Evolutionary conservation across 2,113 vertebrate genomes (phyloP), one percentile per base, ranked within the genome.

Genomic region (Pyxicephalus adspersus): DNA sequence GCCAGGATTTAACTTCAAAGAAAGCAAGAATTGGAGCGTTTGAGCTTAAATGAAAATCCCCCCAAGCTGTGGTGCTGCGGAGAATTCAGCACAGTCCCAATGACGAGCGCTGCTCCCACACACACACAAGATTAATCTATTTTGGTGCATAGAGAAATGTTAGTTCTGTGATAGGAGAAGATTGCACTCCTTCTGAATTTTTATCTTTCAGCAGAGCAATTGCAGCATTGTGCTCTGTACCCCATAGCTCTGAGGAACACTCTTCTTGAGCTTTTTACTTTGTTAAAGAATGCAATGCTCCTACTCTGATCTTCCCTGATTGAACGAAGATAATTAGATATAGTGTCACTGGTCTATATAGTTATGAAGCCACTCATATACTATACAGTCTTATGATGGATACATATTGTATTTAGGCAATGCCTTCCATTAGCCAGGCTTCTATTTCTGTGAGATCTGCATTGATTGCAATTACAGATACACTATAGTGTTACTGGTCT

Each of bases 101-200:
- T 68, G 64, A 68, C 31, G 64, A 68, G 54, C 31, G 54, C 31
- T 58, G 51, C 77, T 68, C 77, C 64, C 77, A 79, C 64, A 78
- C 28, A 66, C 64, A 65, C 76, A 79, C 77, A 45, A 57, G 77
- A 79, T 79, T 68, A 79, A 68, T 68, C 64, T 68, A 68, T 79
- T 79, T 65, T 77, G 76, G 84, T 80, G 66, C 78, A 70, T 65
- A 5, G 87, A 86, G 78, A 86, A 89, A 90, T 88, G 89, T 90
- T 88, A 87, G 64, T 68, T 55, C 64, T 38, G 64, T 70, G 76
- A 77, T 70, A 79, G 45, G 38, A 66, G 50, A 66, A 31, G 76
- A 65, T 64, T 25, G 23, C 11, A 20, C 52, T 66, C 50, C 76
- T 19, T 57, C 77, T 79, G 34, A 51, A 26, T 64, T 64, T 76